Evolutionary conservation across 2,797 vertebrate species (phyloP).

Genomic region (Peromyscus aztecus): DNA sequence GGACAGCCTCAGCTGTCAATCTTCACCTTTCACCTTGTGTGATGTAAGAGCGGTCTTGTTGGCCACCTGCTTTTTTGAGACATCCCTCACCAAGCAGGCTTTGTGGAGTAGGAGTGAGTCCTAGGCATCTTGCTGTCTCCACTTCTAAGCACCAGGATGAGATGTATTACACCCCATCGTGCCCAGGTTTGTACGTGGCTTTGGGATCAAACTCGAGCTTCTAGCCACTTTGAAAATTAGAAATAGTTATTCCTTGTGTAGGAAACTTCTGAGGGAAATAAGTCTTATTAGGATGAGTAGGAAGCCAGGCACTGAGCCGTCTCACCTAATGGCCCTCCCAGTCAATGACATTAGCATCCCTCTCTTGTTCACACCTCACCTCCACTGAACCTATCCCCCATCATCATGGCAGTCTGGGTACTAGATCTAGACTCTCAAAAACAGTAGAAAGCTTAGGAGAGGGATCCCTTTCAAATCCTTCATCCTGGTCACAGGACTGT

Average conservation of each 20-base stretch:
- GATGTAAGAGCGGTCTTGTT: neutral
- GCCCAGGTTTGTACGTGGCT: neutral
- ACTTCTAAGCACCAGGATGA: too few relatives aligned
- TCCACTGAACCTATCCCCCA: neutral
- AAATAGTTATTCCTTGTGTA: neutral
- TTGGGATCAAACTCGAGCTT: neutral
- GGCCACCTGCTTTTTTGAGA: neutral
- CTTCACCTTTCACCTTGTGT: neutral
- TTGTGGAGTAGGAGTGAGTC: neutral
- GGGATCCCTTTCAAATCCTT: neutral
- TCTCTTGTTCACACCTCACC: neutral
- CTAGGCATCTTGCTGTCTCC: neutral
- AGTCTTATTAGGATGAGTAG: neutral
- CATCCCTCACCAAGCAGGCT: neutral
- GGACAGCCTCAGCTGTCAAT: neutral
- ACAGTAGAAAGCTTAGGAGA: neutral
- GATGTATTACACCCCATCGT: neutral
- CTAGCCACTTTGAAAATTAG: neutral
- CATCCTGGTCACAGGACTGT: neutral
- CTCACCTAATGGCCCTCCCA: neutral
- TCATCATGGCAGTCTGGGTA: neutral
- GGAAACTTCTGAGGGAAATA: neutral
- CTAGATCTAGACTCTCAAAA: neutral
- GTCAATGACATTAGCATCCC: neutral
- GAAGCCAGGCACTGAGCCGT: accelerated